These are phyloP conservation scores for Hemiprocne comata DNA, from an alignment of 2,113 vertebrate species.

Conservation along the genomic window DNA sequence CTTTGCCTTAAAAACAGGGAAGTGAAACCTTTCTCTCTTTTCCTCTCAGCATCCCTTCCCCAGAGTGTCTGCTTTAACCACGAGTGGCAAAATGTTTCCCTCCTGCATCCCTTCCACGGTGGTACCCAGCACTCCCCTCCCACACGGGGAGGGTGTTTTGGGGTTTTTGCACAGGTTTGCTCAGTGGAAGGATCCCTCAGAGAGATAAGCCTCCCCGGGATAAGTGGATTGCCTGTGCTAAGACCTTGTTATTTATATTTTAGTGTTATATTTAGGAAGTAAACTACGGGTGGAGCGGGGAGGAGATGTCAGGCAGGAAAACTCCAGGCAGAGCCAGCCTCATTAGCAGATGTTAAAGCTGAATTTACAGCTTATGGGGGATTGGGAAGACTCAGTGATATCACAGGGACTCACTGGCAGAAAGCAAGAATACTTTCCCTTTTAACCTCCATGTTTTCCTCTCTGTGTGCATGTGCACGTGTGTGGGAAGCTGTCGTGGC, in stretches of 20 bases:
- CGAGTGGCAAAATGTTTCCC: background rate
- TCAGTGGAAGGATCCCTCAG: background rate
- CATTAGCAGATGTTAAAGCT: background rate
- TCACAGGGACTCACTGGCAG: fast-evolving
- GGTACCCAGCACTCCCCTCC: background rate
- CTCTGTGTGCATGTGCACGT: fast-evolving
- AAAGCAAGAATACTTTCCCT: background rate
- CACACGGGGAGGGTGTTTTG: background rate
- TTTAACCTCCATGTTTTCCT: background rate
- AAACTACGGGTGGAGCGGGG: background rate
- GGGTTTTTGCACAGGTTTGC: background rate
- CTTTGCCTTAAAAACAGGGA: background rate
- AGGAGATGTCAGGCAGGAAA: background rate
- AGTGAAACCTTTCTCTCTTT: constrained; percentile 12
- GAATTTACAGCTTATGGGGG: background rate
- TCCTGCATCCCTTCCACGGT: background rate
- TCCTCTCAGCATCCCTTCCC: background rate
- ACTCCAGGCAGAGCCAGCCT: background rate
- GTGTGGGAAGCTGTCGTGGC: background rate
- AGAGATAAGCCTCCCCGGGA: fast-evolving
- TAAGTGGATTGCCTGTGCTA: background rate
- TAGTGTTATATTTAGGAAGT: background rate
- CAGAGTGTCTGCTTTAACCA: background rate
- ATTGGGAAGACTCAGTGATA: background rate
- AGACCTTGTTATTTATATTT: background rate